Base-by-base conservation (phyloP, 2,888 invertebrate genomes). In the Platerodrilus igneus region DNA sequence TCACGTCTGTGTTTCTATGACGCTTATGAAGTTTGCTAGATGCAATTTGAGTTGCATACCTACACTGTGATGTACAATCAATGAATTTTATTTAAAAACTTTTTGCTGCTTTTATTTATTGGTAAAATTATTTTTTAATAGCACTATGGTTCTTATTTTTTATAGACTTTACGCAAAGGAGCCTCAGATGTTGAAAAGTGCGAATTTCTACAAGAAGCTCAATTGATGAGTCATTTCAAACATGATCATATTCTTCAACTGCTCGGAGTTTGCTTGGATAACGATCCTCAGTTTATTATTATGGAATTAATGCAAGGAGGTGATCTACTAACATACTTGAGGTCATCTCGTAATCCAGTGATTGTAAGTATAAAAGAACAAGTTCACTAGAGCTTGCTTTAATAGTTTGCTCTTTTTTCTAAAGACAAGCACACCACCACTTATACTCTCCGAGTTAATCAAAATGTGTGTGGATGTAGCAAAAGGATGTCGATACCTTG, bases 261-360 rank as follows among this genome's bases (percentile, higher is more conserved):
- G 17, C 75, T 97, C 5, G 97, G 97, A 1, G 92, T 99, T 3
- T 96, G 95, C 60, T 76, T 95, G 17, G 93, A 96, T 62, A 86
- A 87, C 50, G 93, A 95, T 61, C 88, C 93, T 4, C 86, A 92
- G 57, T 89, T 91, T 55, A 83, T 99, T 47, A 86, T 99, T 28
- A 83, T 97, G 78, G 97, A 99, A 65, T 76, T 97, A 10, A 99
- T 99, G 99, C 90, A 94, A 65, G 94, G 89, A 3, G 96, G 97
- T 0, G 97, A 97, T 69, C 70, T 99, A 39, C 74, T 96, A 18
- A 90, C 88, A 41, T 97, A 92, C 65, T 72, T 99, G 27, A 73
- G 95, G 35, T 79, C 82, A 3, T 88, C 88, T 52, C 74, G 95
- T 37, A 81, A 86, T 22, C 75, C 79, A n/a, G 66, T 78, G 62